Conservation (phyloP, 2,113 vertebrate genomes). For the Emydura subglobosa region DNA sequence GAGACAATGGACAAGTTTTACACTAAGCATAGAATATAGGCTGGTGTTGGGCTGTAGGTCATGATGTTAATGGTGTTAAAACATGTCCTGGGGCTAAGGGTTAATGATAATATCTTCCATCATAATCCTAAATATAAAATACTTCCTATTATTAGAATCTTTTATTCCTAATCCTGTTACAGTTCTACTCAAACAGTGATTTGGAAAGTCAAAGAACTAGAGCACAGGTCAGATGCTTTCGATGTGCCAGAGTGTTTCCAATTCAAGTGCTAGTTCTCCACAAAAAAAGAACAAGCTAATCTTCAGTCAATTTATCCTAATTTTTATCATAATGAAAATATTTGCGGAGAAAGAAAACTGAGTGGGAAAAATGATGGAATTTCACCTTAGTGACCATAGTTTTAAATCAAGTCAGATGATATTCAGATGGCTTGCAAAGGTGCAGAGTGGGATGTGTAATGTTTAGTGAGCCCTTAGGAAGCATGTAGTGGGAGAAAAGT, state of each 20-base stretch:
- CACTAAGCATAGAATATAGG: constrained; percentile 25
- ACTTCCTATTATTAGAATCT: constrained; percentile 79
- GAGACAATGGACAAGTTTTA: constrained; percentile 72
- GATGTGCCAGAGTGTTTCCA: constrained; percentile 52
- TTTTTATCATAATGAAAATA: constrained; percentile 76
- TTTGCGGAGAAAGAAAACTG: constrained; percentile 51
- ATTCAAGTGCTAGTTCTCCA: constrained; percentile 58
- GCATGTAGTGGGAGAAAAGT: background rate
- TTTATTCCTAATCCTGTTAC: constrained; percentile 79
- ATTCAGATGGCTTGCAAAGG: constrained; percentile 9
- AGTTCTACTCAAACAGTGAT: constrained; percentile 74
- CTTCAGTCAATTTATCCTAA: constrained; percentile 54
- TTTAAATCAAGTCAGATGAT: constrained; percentile 34
- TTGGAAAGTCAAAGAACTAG: constrained; percentile 63
- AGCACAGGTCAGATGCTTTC: constrained; percentile 70
- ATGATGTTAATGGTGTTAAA: constrained; percentile 70
- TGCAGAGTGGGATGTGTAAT: constrained; percentile 26
- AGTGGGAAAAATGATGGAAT: constrained; percentile 35
- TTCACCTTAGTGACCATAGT: constrained; percentile 34
- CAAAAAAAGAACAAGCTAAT: constrained; percentile 38
- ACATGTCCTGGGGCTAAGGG: constrained; percentile 73
- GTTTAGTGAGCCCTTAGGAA: accelerated
- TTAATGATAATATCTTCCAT: constrained; percentile 77
- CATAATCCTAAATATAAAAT: constrained; percentile 78
- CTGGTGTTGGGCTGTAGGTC: constrained; percentile 67